phyloP scores from a whole-genome alignment of 30 jellyfish, hydroid and myxozoan genomes.

The Mastigias papua region DNA sequence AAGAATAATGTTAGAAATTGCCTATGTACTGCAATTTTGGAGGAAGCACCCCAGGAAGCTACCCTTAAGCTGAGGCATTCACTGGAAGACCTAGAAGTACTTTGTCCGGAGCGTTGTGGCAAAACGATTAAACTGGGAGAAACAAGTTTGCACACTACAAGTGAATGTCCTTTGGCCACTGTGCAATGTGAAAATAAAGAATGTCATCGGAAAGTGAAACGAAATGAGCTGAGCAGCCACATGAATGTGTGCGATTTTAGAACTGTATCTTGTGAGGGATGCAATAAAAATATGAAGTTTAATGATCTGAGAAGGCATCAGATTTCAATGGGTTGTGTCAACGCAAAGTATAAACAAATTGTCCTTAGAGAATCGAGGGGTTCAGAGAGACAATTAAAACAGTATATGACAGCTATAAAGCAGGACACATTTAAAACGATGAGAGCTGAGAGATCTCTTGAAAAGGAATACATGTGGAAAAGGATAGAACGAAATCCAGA shows the following conservation, averaged over 20 bases:
- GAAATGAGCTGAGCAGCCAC: conserved; percentile 50
- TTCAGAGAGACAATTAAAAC: conserved; percentile 51
- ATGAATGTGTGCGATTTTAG: conserved; percentile 49
- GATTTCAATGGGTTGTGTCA: conserved; percentile 53
- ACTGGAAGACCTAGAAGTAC: conserved; percentile 28
- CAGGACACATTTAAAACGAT: conserved; percentile 56
- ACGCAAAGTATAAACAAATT: conserved; percentile 40
- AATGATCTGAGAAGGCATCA: conserved; percentile 57
- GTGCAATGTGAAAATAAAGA: conserved; percentile 40
- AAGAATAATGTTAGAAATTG: conserved; percentile 8
- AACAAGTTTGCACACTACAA: not conserved
- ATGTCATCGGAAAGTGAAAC: conserved; percentile 20
- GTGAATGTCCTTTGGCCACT: conserved; percentile 36
- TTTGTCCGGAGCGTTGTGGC: conserved; percentile 60
- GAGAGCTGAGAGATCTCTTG: conserved; percentile 59
- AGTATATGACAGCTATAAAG: conserved; percentile 20
- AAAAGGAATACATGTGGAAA: conserved; percentile 62
- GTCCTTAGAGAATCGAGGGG: conserved; percentile 51
- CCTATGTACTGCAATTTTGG: conserved; percentile 47
- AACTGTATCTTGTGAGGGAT: conserved; percentile 59
- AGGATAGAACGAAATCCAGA: conserved; percentile 76
- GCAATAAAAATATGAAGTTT: conserved; percentile 34
- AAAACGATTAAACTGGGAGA: conserved; percentile 19
- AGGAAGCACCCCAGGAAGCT: conserved; percentile 45
- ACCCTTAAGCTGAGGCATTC: conserved; percentile 6